Evolutionary conservation across 1,140 invertebrate genomes (phyloP), one percentile per base, ranked within the genome.

Genomic region (Formica exsecta): DNA sequence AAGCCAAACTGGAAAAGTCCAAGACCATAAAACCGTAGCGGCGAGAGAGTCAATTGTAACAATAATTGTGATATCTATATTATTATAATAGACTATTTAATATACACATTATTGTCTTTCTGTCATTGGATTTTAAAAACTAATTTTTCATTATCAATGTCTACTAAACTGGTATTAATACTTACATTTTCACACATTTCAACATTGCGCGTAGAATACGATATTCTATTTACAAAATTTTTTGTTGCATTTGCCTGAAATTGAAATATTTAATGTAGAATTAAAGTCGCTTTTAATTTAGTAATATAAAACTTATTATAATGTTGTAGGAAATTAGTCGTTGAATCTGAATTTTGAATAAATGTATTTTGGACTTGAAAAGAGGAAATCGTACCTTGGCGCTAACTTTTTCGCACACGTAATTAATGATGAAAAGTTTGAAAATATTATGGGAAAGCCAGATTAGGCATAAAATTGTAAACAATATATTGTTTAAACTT

Each of bases 1-100:
- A 57, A 61, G 13, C 79, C 79, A 83, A 73, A 83, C 0, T 83
- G 65, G 8, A 83, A 83, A 38, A 83, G 38, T 41, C 79, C 79
- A 4, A 54, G 16, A 1, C 65, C 79, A 1, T n/a, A 71, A 16
- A 83, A 83, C 32, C 9, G 61, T 19, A 83, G 32, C 4, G 65
- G 66, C 2, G 9, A 11, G n/a, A 41, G 38, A 57, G 3, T 1
- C 1, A 44, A 41, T 38, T 61, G 51, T 6, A 73, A 59, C 16
- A 29, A 29, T 22, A 83, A 73, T 6, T 73, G 79, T 16, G 16
- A 61, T 7, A 83, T 59, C 66, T 83, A 8, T 38, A 73, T 57
- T 38, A 84, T 62, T 48, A 83, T 1, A 71, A 70, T 57, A 70
- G 3, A 81, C 19, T 2, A 48, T 22, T 65, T 51, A 16, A 51